A percentile compares a stretch with the other conserved stretches of the same genome.
These are phyloP conservation scores for Troides helena DNA, from an alignment of 2,888 invertebrate genomes.

Conservation along the genomic window DNA sequence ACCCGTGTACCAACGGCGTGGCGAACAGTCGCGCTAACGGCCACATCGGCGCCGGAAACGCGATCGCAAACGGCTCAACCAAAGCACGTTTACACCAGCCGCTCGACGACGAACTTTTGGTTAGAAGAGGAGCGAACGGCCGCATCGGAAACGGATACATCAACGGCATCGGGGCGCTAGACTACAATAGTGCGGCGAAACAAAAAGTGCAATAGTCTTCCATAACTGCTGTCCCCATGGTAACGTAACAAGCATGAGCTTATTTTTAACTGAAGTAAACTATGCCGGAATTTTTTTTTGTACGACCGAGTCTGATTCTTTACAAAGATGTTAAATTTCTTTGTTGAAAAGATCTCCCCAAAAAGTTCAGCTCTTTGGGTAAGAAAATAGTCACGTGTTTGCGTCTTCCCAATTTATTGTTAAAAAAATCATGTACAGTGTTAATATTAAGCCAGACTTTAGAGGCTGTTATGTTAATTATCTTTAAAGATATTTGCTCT, in stretches of 20 bases:
- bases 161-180: conserved; percentile 42
- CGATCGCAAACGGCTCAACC: conserved; percentile 17
- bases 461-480: conserved; percentile 23
- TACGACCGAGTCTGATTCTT: no score
- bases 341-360: no score
- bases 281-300: no score
- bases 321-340: no score
- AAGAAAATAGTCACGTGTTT: no score
- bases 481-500: neutral
- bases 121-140: conserved; percentile 34
- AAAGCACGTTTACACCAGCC: conserved; percentile 13
- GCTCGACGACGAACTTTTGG: neutral
- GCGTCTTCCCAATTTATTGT: no score
- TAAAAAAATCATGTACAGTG: no score
- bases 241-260: no score
- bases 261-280: no score
- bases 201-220: conserved; percentile 63
- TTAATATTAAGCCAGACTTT: conserved; percentile 15
- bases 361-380: no score
- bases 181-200: conserved; percentile 47
- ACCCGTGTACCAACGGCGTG: conserved; percentile 16
- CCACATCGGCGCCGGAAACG: conserved; percentile 40
- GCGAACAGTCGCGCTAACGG: conserved; percentile 39
- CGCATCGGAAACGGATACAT: conserved; percentile 40
- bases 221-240: no score